phyloP scores from a whole-genome alignment of 2,888 invertebrate genomes.

The Drosophila flavopinicola region DNA sequence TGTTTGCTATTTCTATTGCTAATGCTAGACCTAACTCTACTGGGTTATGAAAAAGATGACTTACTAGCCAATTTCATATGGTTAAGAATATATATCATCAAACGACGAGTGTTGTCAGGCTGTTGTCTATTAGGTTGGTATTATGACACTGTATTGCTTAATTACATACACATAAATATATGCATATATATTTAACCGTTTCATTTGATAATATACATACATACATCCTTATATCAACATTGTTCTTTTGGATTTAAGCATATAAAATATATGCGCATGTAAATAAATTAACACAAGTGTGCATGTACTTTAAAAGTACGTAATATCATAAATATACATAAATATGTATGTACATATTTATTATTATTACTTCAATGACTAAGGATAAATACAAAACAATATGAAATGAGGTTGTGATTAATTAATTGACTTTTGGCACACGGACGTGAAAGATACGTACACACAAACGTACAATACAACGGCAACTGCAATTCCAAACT shows the following conservation, averaged over 20 bases:
- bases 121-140: constrained; percentile 1
- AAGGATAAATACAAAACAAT: constrained; percentile 29
- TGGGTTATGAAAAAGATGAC: background rate
- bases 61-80: background rate
- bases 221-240: background rate
- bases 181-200: background rate
- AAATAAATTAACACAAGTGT: constrained; percentile 26
- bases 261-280: constrained; percentile 16
- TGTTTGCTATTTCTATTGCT: background rate
- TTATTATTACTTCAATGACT: constrained; percentile 23
- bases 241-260: background rate
- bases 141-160: constrained; percentile 13
- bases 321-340: constrained; percentile 13
- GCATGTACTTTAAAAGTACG: constrained; percentile 31
- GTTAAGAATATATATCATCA: background rate
- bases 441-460: background rate
- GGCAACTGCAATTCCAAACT: background rate
- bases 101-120: too few relatives aligned
- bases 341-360: constrained; percentile 16
- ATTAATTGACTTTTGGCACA: constrained; percentile 14
- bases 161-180: background rate
- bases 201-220: constrained; percentile 4
- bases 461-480: background rate
- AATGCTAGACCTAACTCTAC: background rate
- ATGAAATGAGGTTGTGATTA: constrained; percentile 20